phyloP scores from a whole-genome alignment of 1,140 invertebrate genomes.

The Drosophila baimaii region DNA sequence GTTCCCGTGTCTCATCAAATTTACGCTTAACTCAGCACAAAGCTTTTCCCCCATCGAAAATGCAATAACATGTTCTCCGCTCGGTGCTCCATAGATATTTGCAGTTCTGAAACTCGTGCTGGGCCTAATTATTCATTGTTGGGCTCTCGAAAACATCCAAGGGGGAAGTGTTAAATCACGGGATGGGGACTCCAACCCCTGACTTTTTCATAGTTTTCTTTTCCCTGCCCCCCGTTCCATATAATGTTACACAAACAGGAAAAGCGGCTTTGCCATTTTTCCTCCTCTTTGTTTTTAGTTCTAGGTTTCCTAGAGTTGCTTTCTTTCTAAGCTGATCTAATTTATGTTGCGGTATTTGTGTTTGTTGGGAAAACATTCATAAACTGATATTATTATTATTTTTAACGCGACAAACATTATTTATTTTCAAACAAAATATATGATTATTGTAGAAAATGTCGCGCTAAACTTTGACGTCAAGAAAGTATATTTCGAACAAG shows the following conservation, averaged over 20 bases:
- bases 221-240: not conserved
- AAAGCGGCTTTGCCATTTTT: constrained; percentile 26
- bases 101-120: constrained; percentile 39
- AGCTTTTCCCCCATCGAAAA: constrained; percentile 33
- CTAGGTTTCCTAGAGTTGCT: not conserved
- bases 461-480: constrained; percentile 37
- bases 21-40: constrained; percentile 60
- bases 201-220: constrained; percentile 6
- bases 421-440: constrained; percentile 13
- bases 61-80: constrained; percentile 20
- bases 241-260: constrained; percentile 9
- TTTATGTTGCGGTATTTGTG: not conserved
- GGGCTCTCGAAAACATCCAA: not conserved
- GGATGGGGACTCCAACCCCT: constrained; percentile 6
- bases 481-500: constrained; percentile 1
- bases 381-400: not conserved
- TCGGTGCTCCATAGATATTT: constrained; percentile 1
- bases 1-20: constrained; percentile 66
- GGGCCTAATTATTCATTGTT: constrained; percentile 42
- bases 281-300: not conserved
- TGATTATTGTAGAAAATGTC: constrained; percentile 5
- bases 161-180: constrained; percentile 1
- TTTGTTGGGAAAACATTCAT: not conserved
- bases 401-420: not conserved
- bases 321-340: not conserved